These are phyloP conservation scores for Polymixis flavicincta DNA, from an alignment of 2,888 invertebrate genomes.

Conservation along the genomic window DNA sequence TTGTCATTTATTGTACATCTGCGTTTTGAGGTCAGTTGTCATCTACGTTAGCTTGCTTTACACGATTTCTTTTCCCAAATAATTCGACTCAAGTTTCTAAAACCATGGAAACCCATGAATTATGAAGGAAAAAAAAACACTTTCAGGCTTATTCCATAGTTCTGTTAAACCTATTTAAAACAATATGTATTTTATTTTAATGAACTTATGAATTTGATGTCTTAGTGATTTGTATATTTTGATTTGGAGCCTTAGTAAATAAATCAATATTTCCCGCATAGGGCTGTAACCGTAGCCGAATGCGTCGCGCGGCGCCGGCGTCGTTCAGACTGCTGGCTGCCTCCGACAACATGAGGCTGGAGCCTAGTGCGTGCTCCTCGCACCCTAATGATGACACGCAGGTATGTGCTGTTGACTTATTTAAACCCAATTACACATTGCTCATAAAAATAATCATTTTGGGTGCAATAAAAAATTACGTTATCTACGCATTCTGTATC, in stretches of 20 bases:
- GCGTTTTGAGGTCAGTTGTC: not conserved
- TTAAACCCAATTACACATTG: not conserved
- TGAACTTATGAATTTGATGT: no score
- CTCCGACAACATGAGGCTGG: constrained; percentile 69
- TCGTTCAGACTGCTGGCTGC: constrained; percentile 84
- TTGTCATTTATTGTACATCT: not conserved
- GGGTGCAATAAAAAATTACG: no score
- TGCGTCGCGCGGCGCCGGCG: constrained; percentile 82
- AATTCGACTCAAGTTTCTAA: not conserved
- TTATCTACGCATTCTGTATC: no score
- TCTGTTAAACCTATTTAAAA: no score
- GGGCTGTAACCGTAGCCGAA: constrained; percentile 80
- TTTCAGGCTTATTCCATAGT: not conserved
- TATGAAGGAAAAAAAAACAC: not conserved
- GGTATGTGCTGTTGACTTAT: constrained; percentile 22
- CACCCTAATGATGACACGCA: constrained; percentile 67
- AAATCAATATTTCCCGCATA: constrained; percentile 9
- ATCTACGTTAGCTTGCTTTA: not conserved
- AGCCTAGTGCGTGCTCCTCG: constrained; percentile 61
- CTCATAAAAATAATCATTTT: not conserved
- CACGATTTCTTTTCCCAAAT: not conserved
- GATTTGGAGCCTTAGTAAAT: no score
- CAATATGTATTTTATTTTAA: no score
- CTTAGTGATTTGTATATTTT: no score
- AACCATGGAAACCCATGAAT: not conserved